Base-by-base conservation (phyloP, 2,113 vertebrate species). In the Marmota flaviventris region DNA sequence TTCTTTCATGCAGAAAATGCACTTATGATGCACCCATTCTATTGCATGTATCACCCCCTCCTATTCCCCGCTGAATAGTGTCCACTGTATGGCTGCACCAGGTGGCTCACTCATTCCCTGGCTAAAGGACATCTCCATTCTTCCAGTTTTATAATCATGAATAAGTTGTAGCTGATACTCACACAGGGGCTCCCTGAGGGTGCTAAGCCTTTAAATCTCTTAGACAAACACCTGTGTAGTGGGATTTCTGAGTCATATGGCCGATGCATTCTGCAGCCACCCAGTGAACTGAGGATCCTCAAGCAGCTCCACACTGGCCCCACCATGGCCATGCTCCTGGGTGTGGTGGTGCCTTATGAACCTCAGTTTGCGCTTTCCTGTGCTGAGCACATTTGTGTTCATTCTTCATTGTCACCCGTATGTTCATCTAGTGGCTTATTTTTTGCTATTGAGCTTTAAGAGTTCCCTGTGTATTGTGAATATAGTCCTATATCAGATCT, bases 51-150 rank as follows among this genome's bases (percentile, higher is more conserved):
- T 24, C 65, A 42, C n/a, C 8, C 25, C 0, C 24, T 39, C 91
- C 8, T 77, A 2, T 22, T 9, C 10, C 22, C 1, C 0, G 8
- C 34, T 32, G n/a, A 24, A 7, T 4, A 58, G 8, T 4, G 32
- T 16, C 20, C 63, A 4, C 1, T 12, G 65, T 20, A 2, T 4
- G 27, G 37, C 37, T 1, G 2, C 0, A 0, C 14, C 42, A 10
- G 39, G 27, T 13, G 27, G 73, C 39, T 7, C 1, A 10, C 13
- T 34, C n/a, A 13, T 3, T 25, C 61, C 51, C 76, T 67, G 18
- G 25, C 0, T 48, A 51, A 72, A 25, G 32, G n/a, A 12, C 16
- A 16, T 34, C 56, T 1, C 34, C 32, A 34, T 9, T 29, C 20
- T 65, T 8, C 82, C 4, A 1, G 56, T 0, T 14, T n/a, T 32